Base-by-base conservation (phyloP, 2,113 vertebrate genomes). In the Myxocyprinus asiaticus region DNA sequence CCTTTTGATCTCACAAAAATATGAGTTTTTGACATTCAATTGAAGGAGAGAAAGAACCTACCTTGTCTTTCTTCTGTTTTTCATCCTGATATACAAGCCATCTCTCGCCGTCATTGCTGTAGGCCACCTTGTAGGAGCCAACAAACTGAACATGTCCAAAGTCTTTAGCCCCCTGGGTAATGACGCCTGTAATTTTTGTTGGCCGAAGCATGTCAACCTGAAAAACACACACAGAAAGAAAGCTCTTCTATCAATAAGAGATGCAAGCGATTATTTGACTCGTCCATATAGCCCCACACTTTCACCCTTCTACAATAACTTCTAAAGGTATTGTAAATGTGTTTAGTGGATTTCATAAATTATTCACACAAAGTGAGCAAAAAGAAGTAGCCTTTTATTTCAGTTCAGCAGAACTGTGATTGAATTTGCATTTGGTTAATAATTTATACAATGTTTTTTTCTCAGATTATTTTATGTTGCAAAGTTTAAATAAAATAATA, bases 151-250 rank as follows among this genome's bases (percentile, higher is more conserved):
- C 95, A 0, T 98, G 97, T 65, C 98, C 98, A 84, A 99, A 99
- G 92, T 99, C 97, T 91, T 98, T 99, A 6, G 98, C 98, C 90
- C 98, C 97, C 89, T 99, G 98, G 82, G 97, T 99, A 87, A 99
- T 98, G 74, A 99, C 90, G 47, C 97, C 98, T 6, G 98, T 99
- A 84, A 99, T 93, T 92, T 98, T 99, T 61, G 95, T 98, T 15
- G 95, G 96, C 42, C 93, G 86, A 62, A 95, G 95, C 85, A 99
- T 92, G 84, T 99, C 98, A 84, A 98, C 90, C 98, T 99, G 83
- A 84, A 50, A 77, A 61, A 55, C 0, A 58, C 45, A 22, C 43
- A 47, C 51, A 69, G 14, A 72, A 9, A 80, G n/a, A n/a, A n/a
- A n/a, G n/a, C n/a, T n/a, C n/a, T n/a, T n/a, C n/a, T 7, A 80